Evolutionary conservation across 2,888 invertebrate species (phyloP), one percentile per base, ranked within the genome.

Genomic region (Scrobipalpa atriplicella): DNA sequence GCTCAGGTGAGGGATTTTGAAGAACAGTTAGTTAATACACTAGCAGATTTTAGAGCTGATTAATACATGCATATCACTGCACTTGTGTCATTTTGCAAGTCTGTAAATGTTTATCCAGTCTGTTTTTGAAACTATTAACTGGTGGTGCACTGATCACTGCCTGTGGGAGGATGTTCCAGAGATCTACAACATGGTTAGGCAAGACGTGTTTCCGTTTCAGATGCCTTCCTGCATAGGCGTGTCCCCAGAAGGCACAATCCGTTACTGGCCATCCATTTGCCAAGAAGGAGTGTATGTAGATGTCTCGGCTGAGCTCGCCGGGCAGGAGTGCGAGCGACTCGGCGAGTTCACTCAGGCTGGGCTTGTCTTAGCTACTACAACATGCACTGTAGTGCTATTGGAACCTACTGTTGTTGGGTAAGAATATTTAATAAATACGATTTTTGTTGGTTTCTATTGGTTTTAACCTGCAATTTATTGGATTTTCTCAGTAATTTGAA

Each of bases 261-360:
- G 98, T 0, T 98, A 96, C 87, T 99, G 99, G 99, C 95, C 97
- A 0, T 97, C 96, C 5, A 95, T 98, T 47, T 96, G 96, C 0
- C 97, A 98, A 75, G 98, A 98, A 81, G 96, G 96, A 0, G 95
- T 96, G 0, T 97, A 96, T 11, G 94, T 96, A 13, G 98, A 99
- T 82, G 95, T 96, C 56, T 95, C 95, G 67, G 96, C 97, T 1
- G 98, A 98, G 80, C 91, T 99, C 41, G 97, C 97, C 38, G 97
- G 97, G 0, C 97, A 97, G 85, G 97, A 97, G 88, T 97, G 97
- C 76, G 96, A 96, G 75, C 94, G 95, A 66, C 88, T 97, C 18
- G 94, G 95, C 0, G 94, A 94, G 71, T 90, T 95, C 62, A 94
- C 95, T 64, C 94, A 95, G 0, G 93, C 95, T 62, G 97, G 97